phyloP scores from a whole-genome alignment of 2,113 vertebrate genomes.

The Macrotis lagotis region DNA sequence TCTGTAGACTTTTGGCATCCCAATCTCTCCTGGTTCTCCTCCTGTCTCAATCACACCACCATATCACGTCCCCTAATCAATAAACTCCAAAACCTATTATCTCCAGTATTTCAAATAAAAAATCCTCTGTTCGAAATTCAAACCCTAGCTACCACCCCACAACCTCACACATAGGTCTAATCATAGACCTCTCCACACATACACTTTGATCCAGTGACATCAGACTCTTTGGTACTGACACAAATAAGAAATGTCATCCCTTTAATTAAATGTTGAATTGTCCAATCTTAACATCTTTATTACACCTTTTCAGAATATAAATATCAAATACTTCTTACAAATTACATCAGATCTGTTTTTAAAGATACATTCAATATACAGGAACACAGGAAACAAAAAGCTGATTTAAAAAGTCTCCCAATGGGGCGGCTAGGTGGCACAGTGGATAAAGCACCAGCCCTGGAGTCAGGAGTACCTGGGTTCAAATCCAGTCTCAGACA shows the following conservation, averaged over 20 bases:
- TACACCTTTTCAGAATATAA: not conserved
- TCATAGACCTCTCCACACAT: not conserved
- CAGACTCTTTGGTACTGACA: not conserved
- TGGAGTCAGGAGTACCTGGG: no score
- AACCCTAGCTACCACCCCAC: not conserved
- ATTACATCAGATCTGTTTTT: no score
- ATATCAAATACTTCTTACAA: not conserved
- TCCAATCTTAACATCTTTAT: not conserved
- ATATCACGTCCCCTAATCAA: not conserved
- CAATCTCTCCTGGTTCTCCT: not conserved
- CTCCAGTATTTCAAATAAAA: not conserved
- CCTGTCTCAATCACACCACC: not conserved
- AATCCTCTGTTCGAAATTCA: not conserved
- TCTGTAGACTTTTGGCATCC: not conserved
- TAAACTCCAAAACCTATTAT: not conserved
- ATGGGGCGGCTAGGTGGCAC: no score
- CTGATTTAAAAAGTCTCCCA: not conserved
- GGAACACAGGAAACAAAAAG: not conserved
- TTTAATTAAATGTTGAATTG: not conserved
- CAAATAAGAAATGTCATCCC: not conserved
- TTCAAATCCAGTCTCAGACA: no score
- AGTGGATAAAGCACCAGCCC: no score
- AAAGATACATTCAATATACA: no score
- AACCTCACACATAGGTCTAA: not conserved
- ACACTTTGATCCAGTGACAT: not conserved